Conservation (phyloP, 2,113 vertebrate genomes). For the Garra rufa region DNA sequence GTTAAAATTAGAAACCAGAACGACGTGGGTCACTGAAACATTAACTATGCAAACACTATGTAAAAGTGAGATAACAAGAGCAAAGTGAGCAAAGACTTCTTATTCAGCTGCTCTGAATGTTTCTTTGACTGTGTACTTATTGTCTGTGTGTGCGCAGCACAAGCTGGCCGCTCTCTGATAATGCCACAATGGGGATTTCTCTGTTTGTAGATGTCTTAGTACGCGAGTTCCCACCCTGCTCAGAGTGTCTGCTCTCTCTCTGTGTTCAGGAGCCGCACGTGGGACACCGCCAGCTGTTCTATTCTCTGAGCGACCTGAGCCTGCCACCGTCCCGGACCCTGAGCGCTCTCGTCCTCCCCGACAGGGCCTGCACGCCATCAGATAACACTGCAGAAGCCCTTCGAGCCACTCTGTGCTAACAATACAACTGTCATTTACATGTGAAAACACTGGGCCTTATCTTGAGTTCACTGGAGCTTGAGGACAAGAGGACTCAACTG, state of each 20-base stretch:
- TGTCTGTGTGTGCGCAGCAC: constrained; percentile 65
- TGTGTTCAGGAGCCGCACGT: constrained; percentile 75
- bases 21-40: background rate
- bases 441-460: constrained; percentile 77
- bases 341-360: background rate
- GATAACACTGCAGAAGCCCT: constrained; percentile 74
- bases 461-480: constrained; percentile 68
- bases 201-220: constrained; percentile 71
- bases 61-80: constrained; percentile 29
- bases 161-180: constrained; percentile 75
- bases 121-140: constrained; percentile 44
- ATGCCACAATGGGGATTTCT: constrained; percentile 70
- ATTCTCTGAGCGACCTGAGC: constrained; percentile 68
- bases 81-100: constrained; percentile 14
- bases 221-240: constrained; percentile 76
- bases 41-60: constrained; percentile 20
- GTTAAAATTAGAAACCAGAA: background rate
- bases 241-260: constrained; percentile 72
- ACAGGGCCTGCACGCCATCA: constrained; percentile 77
- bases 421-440: constrained; percentile 76
- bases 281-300: constrained; percentile 78
- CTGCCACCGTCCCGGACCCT: constrained; percentile 40
- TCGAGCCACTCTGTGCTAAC: constrained; percentile 63
- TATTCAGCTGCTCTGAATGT: constrained; percentile 25
- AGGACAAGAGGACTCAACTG: constrained; percentile 48